A percentile compares a stretch with the other conserved stretches of the same genome.
Evolutionary conservation across 2,888 invertebrate species (phyloP).

Genomic region (Bhutanitis thaidina): DNA sequence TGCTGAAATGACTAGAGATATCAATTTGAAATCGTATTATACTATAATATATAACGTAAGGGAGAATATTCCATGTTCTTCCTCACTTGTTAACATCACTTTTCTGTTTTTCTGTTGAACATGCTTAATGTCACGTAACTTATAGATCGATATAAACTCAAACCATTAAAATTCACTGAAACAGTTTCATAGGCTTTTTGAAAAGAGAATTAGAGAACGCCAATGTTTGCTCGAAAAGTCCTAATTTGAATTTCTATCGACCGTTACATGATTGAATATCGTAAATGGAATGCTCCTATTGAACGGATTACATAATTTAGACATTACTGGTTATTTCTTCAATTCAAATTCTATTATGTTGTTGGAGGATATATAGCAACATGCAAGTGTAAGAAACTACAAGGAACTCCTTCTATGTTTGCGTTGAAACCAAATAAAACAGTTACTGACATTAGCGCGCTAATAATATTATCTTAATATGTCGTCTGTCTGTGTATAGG

Average conservation of each 20-base stretch:
- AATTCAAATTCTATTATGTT: not conserved
- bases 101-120: not conserved
- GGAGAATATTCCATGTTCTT: no score
- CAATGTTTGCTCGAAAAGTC: constrained; percentile 42
- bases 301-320: constrained; percentile 14
- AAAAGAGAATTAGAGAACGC: constrained; percentile 48
- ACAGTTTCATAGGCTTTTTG: constrained; percentile 47
- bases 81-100: no score
- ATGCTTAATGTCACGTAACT: not conserved
- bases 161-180: constrained; percentile 26
- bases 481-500: no score
- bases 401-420: no score
- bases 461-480: no score
- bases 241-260: constrained; percentile 52
- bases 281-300: not conserved
- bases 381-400: no score
- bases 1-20: no score
- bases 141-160: no score
- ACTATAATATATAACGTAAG: no score
- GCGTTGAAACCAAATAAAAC: no score
- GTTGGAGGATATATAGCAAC: not conserved
- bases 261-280: constrained; percentile 40
- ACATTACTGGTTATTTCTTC: not conserved
- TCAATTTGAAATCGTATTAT: no score
- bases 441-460: no score